Base-by-base conservation (phyloP, 30 jellyfish, hydroid and myxozoan genomes). In the Thelohanellus kitauei region DNA sequence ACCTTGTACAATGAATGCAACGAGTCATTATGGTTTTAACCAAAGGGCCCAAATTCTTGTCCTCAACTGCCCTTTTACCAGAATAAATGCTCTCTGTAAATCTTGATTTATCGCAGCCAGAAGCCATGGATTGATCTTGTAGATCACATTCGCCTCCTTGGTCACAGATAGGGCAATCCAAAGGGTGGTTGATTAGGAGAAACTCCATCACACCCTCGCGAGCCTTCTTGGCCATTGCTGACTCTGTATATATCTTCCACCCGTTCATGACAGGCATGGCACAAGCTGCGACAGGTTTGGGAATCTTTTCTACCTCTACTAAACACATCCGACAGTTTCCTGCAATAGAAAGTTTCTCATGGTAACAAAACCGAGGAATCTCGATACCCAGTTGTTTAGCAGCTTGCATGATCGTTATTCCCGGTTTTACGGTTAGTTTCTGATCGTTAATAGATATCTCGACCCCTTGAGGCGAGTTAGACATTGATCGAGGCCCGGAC, bases 271-370 rank as follows among this genome's bases (percentile, higher is more conserved):
- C 89, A 1, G 98, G 98, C 98, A 80, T 80, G 4, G 98, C 98
- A 53, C 98, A 80, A 16, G 98, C 73, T n/a, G 98, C 98, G 8
- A 80, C 90, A 33, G 98, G 98, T 84, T 80, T 80, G 19, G 98
- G 87, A 19, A 87, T 62, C 47, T 54, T 80, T 43, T 80, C 98
- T 17, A 80, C 84, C 23, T 80, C 98, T 27, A 80, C 98, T 22
- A 80, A 52, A 39, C 98, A 80, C 98, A 80, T 80, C 34, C 98
- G 41, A 55, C 98, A 80, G 48, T 80, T 80, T 1, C 98, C 98
- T 56, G 98, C 98, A 49, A 80, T 57, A 1, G 98, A 80, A 20
- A 80, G 44, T 30, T 67, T 57, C 33, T 56, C 85, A 41, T 80
- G 98, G 32, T 80, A 80, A 35, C 98, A 80, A 22, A 38, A 80